Percentiles rank a stretch among this genome's conserved stretches.
phyloP scores from a whole-genome alignment of 2,797 vertebrate species.

The Betta splendens region DNA sequence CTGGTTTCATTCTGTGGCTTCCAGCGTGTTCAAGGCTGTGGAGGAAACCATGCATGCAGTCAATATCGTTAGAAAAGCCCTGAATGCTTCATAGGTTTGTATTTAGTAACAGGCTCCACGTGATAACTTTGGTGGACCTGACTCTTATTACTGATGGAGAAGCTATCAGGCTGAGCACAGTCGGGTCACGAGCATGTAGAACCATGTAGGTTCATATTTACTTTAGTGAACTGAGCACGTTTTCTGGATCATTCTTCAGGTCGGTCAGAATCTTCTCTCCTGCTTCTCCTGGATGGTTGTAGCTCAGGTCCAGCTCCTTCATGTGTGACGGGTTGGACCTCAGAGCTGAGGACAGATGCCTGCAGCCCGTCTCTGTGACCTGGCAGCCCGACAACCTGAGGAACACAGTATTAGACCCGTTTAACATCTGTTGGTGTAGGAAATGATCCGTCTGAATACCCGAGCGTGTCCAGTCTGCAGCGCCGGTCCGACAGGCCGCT shows the following conservation, averaged over 20 bases:
- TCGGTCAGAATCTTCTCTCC: conserved; percentile 22
- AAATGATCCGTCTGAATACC: conserved; percentile 40
- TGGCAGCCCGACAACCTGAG: conserved; percentile 59
- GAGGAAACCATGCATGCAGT: no score
- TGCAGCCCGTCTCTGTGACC: conserved; percentile 32
- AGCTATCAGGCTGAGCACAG: no score
- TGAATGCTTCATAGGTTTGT: no score
- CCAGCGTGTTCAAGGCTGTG: conserved; percentile 28
- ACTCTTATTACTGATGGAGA: no score
- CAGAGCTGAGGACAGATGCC: conserved; percentile 16
- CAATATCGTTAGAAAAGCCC: no score
- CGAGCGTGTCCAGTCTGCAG: conserved; percentile 44
- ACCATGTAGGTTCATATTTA: conserved; percentile 23
- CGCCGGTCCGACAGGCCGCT: conserved; percentile 24
- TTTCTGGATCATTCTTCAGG: rapidly evolving
- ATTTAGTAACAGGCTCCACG: no score
- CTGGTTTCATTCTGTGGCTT: conserved; percentile 30
- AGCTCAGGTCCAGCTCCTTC: conserved; percentile 54
- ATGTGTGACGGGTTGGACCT: conserved; percentile 43
- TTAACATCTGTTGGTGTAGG: no score
- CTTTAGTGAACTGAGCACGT: conserved; percentile 7
- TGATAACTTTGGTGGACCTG: no score
- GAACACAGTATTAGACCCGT: no score
- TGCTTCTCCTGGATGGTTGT: conserved; percentile 49
- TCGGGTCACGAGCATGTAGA: no score